A percentile compares a stretch with the other conserved stretches of the same genome.
Conservation (phyloP, 2,888 invertebrate genomes). For the Mamestra brassicae region DNA sequence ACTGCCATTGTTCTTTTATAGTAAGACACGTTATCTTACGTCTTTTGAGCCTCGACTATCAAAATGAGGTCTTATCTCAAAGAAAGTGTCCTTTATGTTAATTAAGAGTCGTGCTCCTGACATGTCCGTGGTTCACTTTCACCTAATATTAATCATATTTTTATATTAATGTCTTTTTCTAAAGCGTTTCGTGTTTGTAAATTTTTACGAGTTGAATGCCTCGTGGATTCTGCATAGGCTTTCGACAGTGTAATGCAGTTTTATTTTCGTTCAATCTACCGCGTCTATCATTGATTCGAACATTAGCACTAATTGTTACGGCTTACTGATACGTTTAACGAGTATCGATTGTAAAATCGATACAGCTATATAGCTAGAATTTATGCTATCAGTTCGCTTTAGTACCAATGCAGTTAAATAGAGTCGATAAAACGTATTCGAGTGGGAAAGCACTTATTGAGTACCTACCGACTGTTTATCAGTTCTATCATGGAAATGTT, state of each 20-base stretch:
- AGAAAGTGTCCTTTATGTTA: slow-evolving; percentile 63
- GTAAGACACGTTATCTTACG: slow-evolving; percentile 41
- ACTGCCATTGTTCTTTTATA: slow-evolving; percentile 57
- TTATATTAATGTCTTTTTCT: slow-evolving; percentile 24
- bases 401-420: slow-evolving; percentile 31
- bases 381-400: slow-evolving; percentile 37
- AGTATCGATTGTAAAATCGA: slow-evolving; percentile 37
- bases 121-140: slow-evolving; percentile 54
- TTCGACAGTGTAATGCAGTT: slow-evolving; percentile 19
- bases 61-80: slow-evolving; percentile 61
- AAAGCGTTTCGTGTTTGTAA: slow-evolving; percentile 24
- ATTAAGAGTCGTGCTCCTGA: slow-evolving; percentile 57
- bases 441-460: slow-evolving; percentile 7
- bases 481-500: slow-evolving; percentile 1
- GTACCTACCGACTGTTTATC: slow-evolving; percentile 5
- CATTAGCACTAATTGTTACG: slow-evolving; percentile 46
- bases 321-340: slow-evolving; percentile 43
- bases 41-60: slow-evolving; percentile 50
- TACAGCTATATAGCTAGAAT: slow-evolving; percentile 33
- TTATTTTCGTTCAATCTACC: slow-evolving; percentile 5
- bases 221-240: slow-evolving; percentile 27
- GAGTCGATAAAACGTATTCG: slow-evolving; percentile 22
- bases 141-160: slow-evolving; percentile 47
- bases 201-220: background rate
- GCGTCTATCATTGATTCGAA: slow-evolving; percentile 34